Percentiles rank a stretch among this genome's conserved stretches.
These are phyloP conservation scores for Drosophila suboccidentalis DNA, from an alignment of 2,888 invertebrate species.

Conservation along the genomic window DNA sequence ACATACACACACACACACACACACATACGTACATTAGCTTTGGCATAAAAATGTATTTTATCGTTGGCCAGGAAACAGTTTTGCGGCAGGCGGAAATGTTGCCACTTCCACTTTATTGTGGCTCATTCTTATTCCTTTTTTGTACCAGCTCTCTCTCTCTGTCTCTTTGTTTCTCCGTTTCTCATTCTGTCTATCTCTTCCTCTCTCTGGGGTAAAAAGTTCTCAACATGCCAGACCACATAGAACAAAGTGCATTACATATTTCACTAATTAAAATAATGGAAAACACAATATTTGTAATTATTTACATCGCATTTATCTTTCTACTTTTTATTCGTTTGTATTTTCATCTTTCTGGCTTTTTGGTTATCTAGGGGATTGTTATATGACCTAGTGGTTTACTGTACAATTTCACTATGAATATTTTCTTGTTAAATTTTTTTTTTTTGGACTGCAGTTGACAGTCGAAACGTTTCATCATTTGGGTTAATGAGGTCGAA, in stretches of 20 bases:
- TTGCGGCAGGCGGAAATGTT: slow-evolving; percentile 81
- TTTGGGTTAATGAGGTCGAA: slow-evolving; percentile 62
- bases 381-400: slow-evolving; percentile 55
- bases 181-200: background rate
- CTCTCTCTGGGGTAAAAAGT: slow-evolving; percentile 24
- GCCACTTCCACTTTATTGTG: slow-evolving; percentile 68
- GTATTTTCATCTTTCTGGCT: slow-evolving; percentile 8
- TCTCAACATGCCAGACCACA: slow-evolving; percentile 40
- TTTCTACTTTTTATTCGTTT: slow-evolving; percentile 13
- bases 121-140: slow-evolving; percentile 51
- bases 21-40: slow-evolving; percentile 59
- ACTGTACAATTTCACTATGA: slow-evolving; percentile 49
- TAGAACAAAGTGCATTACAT: slow-evolving; percentile 70
- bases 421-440: background rate
- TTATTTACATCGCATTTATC: slow-evolving; percentile 52
- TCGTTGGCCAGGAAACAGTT: slow-evolving; percentile 81
- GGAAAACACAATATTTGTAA: slow-evolving; percentile 68
- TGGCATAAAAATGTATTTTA: slow-evolving; percentile 78
- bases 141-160: slow-evolving; percentile 26
- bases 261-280: slow-evolving; percentile 79
- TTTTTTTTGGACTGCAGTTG: slow-evolving; percentile 32
- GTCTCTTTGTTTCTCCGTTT: slow-evolving; percentile 15
- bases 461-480: slow-evolving; percentile 39
- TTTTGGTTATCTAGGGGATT: slow-evolving; percentile 37
- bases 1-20: slow-evolving; percentile 7